Evolutionary conservation across 2,888 invertebrate species (phyloP), one percentile per base, ranked within the genome.

Genomic region (Microctonus aethiopoides): DNA sequence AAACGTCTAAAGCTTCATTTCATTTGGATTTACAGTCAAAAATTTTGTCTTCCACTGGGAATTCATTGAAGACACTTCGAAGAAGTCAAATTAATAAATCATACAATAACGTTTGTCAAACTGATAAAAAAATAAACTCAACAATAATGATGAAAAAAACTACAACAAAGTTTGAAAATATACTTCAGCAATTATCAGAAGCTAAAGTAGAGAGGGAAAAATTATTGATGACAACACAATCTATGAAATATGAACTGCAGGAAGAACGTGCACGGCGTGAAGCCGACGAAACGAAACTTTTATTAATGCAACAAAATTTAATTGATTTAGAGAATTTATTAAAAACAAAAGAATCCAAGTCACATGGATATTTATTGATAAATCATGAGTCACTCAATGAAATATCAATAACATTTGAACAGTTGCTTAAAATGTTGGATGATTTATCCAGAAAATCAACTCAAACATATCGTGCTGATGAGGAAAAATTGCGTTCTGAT

Each of bases 301-400:
- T 74, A 24, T 59, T 74, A 9, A 78, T 80, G 76, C 80, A 78
- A 39, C 64, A 70, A 24, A 76, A 82, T 29, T 63, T 86, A 10
- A 6, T 51, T 1, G 79, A 82, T 20, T 56, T 86, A 57, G 81
- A 85, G 66, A 67, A 73, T 1, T 73, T 75, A 16, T 46, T 84
- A 32, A 79, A 74, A 32, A 71, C 76, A 13, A 84, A 83, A 24
- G 83, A 86, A 7, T 72, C 70, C 1, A 82, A 84, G 34, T 81
- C 79, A 0, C 77, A 75, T 1, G 85, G 83, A 3, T 83, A 74
- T 34, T 65, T 85, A 11, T 67, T 84, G 51, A 78, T 84, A 10
- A 84, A 81, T 46, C 82, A 83, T 62, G 80, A 82, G 5, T 82
- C 81, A 0, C 70, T 84, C 59, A 80, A 84, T 56, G 84, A 84